phyloP scores from a whole-genome alignment of 2,888 invertebrate species.

The Melanargia galathea region DNA sequence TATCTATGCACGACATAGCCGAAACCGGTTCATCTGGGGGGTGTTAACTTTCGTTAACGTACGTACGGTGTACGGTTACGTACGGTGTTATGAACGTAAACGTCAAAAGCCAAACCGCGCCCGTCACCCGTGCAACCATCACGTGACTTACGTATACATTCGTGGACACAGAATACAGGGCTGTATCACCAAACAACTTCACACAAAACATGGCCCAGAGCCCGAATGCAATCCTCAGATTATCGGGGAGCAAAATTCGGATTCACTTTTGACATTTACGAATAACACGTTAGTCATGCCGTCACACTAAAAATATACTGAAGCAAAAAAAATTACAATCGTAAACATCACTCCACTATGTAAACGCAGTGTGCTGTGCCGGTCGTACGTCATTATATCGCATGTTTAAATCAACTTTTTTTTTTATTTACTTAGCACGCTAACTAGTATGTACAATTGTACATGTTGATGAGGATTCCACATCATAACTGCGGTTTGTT shows the following conservation, averaged over 20 bases:
- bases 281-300: constrained; percentile 74
- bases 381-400: constrained; percentile 79
- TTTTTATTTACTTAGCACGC: constrained; percentile 69
- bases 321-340: constrained; percentile 75
- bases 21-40: constrained; percentile 61
- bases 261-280: constrained; percentile 78
- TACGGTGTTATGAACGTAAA: constrained; percentile 60
- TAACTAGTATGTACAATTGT: constrained; percentile 51
- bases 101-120: constrained; percentile 65
- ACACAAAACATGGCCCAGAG: constrained; percentile 66
- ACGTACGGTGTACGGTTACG: no score
- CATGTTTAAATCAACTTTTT: constrained; percentile 75
- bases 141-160: constrained; percentile 69
- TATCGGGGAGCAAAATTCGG: constrained; percentile 49
- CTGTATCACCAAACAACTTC: constrained; percentile 70
- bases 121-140: constrained; percentile 47
- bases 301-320: constrained; percentile 77
- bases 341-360: constrained; percentile 75
- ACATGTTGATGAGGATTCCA: constrained; percentile 54
- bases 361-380: constrained; percentile 70
- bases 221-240: constrained; percentile 43
- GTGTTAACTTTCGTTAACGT: constrained; percentile 39
- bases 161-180: constrained; percentile 66
- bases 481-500: constrained; percentile 67
- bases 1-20: constrained; percentile 38